phyloP scores from a whole-genome alignment of 2,888 invertebrate genomes.

The Drosophila peninsularis region DNA sequence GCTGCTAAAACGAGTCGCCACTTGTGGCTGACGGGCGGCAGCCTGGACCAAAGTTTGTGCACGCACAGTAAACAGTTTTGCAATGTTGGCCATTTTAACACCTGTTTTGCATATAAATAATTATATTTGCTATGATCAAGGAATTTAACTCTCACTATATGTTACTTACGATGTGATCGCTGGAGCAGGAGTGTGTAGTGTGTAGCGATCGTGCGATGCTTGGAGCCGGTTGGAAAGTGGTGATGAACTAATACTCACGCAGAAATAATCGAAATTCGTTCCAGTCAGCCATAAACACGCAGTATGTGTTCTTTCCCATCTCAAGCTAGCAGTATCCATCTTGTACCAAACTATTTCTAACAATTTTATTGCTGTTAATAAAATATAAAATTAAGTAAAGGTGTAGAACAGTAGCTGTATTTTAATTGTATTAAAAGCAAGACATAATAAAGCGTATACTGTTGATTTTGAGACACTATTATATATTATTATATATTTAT shows the following conservation, averaged over 20 bases:
- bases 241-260: conserved; percentile 15
- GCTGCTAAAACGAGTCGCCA: conserved; percentile 71
- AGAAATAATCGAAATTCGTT: conserved; percentile 24
- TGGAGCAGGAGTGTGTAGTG: conserved; percentile 64
- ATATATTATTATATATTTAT: neutral
- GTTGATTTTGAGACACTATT: neutral
- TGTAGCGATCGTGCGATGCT: conserved; percentile 37
- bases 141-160: neutral
- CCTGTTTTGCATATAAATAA: conserved; percentile 32
- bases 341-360: neutral
- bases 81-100: conserved; percentile 82
- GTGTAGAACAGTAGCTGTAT: neutral
- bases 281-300: neutral
- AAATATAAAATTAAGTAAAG: neutral
- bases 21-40: conserved; percentile 75
- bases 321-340: neutral
- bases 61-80: conserved; percentile 81
- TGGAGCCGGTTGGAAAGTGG: conserved; percentile 44
- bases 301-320: neutral
- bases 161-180: conserved; percentile 68
- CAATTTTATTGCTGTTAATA: neutral
- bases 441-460: neutral
- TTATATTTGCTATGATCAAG: conserved; percentile 26
- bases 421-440: neutral
- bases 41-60: conserved; percentile 76